A percentile compares a stretch with the other conserved stretches of the same genome.
Conservation (phyloP, 2,888 invertebrate species). For the Pedicia rivosa region DNA sequence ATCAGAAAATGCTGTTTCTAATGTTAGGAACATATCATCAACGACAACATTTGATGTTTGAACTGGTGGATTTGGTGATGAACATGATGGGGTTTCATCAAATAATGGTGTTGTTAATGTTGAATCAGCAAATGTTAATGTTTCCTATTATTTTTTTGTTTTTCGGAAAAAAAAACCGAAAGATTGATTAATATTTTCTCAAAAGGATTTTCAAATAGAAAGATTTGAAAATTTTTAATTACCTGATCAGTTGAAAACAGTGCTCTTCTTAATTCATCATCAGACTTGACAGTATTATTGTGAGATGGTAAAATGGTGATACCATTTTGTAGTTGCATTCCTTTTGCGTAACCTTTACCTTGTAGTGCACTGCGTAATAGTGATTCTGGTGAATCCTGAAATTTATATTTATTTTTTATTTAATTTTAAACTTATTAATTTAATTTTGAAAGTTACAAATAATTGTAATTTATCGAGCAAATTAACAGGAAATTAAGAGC, state of each 20-base stretch:
- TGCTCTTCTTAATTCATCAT: conserved; percentile 39
- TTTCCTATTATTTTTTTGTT: conserved; percentile 21
- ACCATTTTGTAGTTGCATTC: conserved; percentile 28
- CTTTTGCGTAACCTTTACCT: conserved; percentile 46
- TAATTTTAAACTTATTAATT: too few species aligned
- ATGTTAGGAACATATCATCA: conserved; percentile 32
- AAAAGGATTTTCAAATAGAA: not conserved
- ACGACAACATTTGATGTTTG: conserved; percentile 18
- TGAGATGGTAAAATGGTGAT: conserved; percentile 22
- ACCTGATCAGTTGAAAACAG: conserved; percentile 34
- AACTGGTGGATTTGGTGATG: conserved; percentile 10
- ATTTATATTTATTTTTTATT: too few species aligned
- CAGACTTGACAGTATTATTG: conserved; percentile 37
- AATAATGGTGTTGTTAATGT: conserved; percentile 27
- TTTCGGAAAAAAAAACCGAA: not conserved
- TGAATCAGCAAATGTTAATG: conserved; percentile 27
- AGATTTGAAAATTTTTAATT: conserved; percentile 8
- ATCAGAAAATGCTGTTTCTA: conserved; percentile 40
- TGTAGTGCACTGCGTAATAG: conserved; percentile 67
- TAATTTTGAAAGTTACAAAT: too few species aligned
- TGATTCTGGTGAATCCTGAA: conserved; percentile 43
- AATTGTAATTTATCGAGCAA: too few species aligned
- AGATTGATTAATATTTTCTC: not conserved
- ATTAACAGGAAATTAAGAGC: too few species aligned
- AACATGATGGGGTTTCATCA: conserved; percentile 17